Evolutionary conservation across 1,140 invertebrate species (phyloP).

Genomic region (Oncopeltus fasciatus): DNA sequence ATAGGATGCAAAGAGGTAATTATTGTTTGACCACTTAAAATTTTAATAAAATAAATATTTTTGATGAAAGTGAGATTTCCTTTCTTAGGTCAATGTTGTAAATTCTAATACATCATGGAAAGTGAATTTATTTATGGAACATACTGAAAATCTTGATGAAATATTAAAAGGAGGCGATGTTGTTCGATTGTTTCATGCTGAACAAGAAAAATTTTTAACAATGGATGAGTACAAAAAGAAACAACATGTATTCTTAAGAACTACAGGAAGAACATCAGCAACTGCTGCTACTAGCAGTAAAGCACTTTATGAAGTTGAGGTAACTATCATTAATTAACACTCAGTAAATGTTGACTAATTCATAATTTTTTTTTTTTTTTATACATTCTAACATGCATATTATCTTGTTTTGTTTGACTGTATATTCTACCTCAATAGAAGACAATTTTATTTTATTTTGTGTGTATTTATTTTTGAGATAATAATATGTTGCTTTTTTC

Average conservation of each 20-base stretch:
- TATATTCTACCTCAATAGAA: too few relatives aligned
- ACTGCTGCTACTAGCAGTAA: constrained; percentile 96
- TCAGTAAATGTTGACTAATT: background rate
- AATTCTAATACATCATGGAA: constrained; percentile 95
- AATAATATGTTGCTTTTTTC: too few relatives aligned
- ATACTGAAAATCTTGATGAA: constrained; percentile 87
- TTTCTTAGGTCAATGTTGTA: constrained; percentile 69
- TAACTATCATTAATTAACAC: constrained; percentile 28
- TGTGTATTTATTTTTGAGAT: too few relatives aligned
- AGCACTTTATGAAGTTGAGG: constrained; percentile 98
- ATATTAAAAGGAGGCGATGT: constrained; percentile 96
- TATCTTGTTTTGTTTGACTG: too few relatives aligned
- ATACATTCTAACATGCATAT: too few relatives aligned
- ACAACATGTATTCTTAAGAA: constrained; percentile 73
- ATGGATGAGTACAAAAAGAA: constrained; percentile 94
- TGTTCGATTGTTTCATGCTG: constrained; percentile 95
- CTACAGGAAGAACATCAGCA: constrained; percentile 84
- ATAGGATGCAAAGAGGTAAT: constrained; percentile 85
- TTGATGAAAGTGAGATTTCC: too few relatives aligned
- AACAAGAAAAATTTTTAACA: constrained; percentile 97
- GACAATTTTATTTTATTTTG: too few relatives aligned
- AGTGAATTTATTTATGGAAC: constrained; percentile 91
- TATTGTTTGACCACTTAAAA: background rate
- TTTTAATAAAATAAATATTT: background rate
- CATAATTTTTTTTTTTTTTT: background rate